Percentiles rank a stretch among this genome's conserved stretches.
phyloP scores from a whole-genome alignment of 2,113 vertebrate species.

The Macroglossus sobrinus region DNA sequence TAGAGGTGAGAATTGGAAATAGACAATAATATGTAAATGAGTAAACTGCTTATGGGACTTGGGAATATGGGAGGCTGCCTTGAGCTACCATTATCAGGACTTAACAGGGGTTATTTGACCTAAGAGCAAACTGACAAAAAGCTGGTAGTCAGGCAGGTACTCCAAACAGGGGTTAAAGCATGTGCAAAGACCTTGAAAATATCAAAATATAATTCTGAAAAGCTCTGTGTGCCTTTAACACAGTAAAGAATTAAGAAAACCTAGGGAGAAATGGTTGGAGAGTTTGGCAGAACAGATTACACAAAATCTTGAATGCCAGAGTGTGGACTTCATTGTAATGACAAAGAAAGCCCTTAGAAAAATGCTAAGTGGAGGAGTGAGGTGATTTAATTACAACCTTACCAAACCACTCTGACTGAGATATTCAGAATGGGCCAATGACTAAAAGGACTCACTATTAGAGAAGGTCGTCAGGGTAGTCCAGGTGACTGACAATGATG shows the following conservation, averaged over 20 bases:
- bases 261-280: neutral
- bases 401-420: neutral
- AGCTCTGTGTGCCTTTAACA: neutral
- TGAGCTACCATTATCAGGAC: neutral
- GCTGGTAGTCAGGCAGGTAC: neutral
- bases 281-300: neutral
- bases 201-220: neutral
- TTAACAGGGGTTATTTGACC: neutral
- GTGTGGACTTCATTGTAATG: neutral
- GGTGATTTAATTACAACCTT: neutral
- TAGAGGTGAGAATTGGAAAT: neutral
- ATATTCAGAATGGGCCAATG: neutral
- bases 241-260: neutral
- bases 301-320: too few relatives aligned
- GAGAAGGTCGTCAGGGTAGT: neutral
- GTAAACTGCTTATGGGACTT: neutral
- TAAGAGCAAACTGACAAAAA: neutral
- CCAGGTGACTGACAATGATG: neutral
- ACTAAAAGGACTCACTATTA: neutral
- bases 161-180: neutral
- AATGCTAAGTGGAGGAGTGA: neutral
- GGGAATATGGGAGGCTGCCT: neutral
- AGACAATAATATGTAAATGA: neutral
- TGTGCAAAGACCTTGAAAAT: neutral
- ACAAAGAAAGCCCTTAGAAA: neutral